A percentile compares a stretch with the other conserved stretches of the same genome.
These are phyloP conservation scores for Rhinogobio ventralis DNA, from an alignment of 2,797 vertebrate species.

Conservation along the genomic window DNA sequence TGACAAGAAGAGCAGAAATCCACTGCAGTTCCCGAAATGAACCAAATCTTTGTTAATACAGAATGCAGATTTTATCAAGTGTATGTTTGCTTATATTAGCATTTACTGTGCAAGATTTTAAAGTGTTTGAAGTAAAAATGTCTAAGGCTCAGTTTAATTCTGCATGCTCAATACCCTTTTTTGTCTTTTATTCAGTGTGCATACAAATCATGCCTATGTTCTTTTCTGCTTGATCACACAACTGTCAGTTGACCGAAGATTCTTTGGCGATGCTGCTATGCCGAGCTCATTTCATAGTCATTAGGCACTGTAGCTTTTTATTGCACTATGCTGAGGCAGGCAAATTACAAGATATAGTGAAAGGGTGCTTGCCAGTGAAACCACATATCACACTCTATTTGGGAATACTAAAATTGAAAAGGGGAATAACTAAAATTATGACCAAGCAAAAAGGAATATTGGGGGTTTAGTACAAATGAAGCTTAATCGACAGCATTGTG, in stretches of 20 bases:
- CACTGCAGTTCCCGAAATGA: neutral
- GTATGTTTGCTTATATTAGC: neutral
- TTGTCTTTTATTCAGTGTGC: neutral
- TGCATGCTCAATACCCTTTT: neutral
- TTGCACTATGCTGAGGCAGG: slow-evolving; percentile 47
- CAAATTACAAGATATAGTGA: slow-evolving; percentile 30
- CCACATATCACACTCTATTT: slow-evolving; percentile 33
- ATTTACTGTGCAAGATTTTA: neutral
- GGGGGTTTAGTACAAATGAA: neutral
- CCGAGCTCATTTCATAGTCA: slow-evolving; percentile 55
- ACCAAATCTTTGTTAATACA: neutral
- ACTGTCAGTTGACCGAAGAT: slow-evolving; percentile 24
- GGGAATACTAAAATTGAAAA: neutral
- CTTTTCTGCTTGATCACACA: slow-evolving; percentile 22
- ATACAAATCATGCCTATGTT: slow-evolving; percentile 18
- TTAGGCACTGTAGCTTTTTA: slow-evolving; percentile 47
- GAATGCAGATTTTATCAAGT: neutral
- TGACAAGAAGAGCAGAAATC: neutral
- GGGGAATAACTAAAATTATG: neutral
- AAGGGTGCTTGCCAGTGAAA: slow-evolving; percentile 39
- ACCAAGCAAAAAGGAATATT: neutral
- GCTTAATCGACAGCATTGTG: slow-evolving; percentile 1
- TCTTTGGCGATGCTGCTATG: slow-evolving; percentile 42
- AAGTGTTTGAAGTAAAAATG: neutral
- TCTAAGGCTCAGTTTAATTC: neutral